phyloP scores from a whole-genome alignment of 2,888 invertebrate species.

The Cryptocheilus praepositus region DNA sequence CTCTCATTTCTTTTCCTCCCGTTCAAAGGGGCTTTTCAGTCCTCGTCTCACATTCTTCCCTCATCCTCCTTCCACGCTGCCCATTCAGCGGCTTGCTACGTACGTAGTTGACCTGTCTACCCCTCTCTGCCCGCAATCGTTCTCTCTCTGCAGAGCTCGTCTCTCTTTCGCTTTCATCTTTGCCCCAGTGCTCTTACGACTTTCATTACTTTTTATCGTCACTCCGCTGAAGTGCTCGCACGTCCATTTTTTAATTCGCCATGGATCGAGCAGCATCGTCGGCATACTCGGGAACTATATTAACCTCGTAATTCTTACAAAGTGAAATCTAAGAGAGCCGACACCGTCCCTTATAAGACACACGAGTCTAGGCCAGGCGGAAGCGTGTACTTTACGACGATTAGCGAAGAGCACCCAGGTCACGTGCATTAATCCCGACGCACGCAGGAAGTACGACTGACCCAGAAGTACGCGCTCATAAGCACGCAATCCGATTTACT shows the following conservation, averaged over 20 bases:
- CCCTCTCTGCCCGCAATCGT: slow-evolving; percentile 2
- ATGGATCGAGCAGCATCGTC: slow-evolving; percentile 57
- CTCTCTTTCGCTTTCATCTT: not conserved
- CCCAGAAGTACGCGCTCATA: slow-evolving; percentile 9
- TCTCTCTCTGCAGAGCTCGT: slow-evolving; percentile 19
- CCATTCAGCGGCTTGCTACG: slow-evolving; percentile 35
- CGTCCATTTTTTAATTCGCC: slow-evolving; percentile 69
- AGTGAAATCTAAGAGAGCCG: slow-evolving; percentile 66
- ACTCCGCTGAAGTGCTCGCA: slow-evolving; percentile 61
- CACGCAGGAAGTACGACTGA: slow-evolving; percentile 16
- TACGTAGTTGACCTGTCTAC: slow-evolving; percentile 29
- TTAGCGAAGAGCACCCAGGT: slow-evolving; percentile 43
- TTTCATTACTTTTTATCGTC: slow-evolving; percentile 71
- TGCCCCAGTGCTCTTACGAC: slow-evolving; percentile 62
- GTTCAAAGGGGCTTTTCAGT: slow-evolving; percentile 51
- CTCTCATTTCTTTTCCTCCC: slow-evolving; percentile 20
- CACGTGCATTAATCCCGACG: slow-evolving; percentile 38
- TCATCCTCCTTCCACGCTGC: slow-evolving; percentile 26
- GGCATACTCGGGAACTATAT: slow-evolving; percentile 61
- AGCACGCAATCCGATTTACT: too few relatives aligned
- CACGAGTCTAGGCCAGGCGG: slow-evolving; percentile 17
- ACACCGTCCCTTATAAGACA: slow-evolving; percentile 38
- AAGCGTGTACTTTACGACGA: slow-evolving; percentile 48
- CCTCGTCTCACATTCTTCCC: slow-evolving; percentile 24
- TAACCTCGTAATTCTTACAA: slow-evolving; percentile 69